Conservation (phyloP, 2,113 vertebrate species). For the Steatornis caripensis region DNA sequence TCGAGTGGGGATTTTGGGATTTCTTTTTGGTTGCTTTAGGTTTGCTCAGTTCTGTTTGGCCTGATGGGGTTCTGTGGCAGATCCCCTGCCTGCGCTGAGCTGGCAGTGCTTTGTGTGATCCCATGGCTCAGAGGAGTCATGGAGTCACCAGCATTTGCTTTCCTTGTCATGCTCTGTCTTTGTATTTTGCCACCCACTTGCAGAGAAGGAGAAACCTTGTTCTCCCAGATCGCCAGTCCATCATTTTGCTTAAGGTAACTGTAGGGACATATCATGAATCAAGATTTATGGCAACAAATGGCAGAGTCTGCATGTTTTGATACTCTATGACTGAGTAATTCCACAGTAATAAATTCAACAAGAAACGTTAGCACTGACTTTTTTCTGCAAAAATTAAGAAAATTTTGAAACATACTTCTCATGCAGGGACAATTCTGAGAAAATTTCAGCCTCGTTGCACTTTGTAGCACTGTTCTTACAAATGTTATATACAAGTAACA, state of each 20-base stretch:
- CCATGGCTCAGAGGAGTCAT: neutral
- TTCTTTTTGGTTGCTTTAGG: neutral
- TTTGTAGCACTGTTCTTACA: neutral
- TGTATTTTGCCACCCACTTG: neutral
- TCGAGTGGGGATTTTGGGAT: rapidly evolving
- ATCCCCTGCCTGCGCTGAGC: rapidly evolving
- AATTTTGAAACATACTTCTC: neutral
- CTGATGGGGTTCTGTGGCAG: neutral
- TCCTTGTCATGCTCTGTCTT: neutral
- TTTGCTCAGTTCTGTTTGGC: neutral
- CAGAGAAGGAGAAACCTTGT: neutral
- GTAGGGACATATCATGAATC: neutral
- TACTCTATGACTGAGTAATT: neutral
- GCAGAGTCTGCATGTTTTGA: neutral
- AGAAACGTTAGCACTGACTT: neutral
- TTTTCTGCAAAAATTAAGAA: neutral
- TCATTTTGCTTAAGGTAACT: neutral
- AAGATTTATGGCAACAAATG: neutral
- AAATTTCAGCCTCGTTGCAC: neutral
- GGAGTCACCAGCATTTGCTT: neutral
- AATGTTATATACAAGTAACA: neutral
- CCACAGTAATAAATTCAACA: neutral
- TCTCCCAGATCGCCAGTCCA: neutral
- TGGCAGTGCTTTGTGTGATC: neutral
- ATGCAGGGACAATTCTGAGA: neutral